Evolutionary conservation across 2,888 invertebrate species (phyloP).

Genomic region (Leptopilina syphax): DNA sequence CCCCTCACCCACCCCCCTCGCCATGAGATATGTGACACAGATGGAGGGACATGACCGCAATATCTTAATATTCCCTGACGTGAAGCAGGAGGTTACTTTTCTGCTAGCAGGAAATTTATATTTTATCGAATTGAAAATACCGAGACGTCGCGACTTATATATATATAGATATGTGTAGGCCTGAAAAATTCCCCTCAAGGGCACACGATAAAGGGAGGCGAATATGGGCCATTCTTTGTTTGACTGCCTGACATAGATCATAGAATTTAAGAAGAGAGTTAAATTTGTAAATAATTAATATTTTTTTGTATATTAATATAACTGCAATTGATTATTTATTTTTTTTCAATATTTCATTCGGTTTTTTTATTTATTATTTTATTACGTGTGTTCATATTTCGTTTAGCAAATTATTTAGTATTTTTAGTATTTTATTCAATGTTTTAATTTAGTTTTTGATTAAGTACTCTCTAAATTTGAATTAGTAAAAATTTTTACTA

Average conservation of each 20-base stretch:
- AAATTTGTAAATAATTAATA: no score
- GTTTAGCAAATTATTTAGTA: no score
- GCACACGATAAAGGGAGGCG: not conserved
- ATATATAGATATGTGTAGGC: not conserved
- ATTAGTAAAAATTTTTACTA: no score
- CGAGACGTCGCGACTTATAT: constrained; percentile 2
- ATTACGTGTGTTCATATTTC: no score
- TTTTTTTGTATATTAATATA: no score
- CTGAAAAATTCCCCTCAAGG: not conserved
- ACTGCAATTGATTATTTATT: not conserved
- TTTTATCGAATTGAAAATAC: constrained; percentile 60
- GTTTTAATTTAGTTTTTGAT: no score
- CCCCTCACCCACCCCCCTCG: constrained; percentile 3
- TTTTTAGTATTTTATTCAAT: no score
- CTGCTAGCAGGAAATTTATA: constrained; percentile 60
- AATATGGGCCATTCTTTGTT: constrained; percentile 16
- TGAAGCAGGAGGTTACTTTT: constrained; percentile 43
- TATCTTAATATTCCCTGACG: constrained; percentile 63
- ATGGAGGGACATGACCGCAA: constrained; percentile 66
- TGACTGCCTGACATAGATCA: not conserved
- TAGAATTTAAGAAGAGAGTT: not conserved
- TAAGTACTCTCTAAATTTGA: no score
- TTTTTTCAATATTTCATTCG: not conserved
- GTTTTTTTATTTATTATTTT: no score
- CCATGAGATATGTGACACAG: constrained; percentile 63